These are phyloP conservation scores for Fragum sueziense DNA, from an alignment of 2,888 invertebrate genomes.

Conservation along the genomic window DNA sequence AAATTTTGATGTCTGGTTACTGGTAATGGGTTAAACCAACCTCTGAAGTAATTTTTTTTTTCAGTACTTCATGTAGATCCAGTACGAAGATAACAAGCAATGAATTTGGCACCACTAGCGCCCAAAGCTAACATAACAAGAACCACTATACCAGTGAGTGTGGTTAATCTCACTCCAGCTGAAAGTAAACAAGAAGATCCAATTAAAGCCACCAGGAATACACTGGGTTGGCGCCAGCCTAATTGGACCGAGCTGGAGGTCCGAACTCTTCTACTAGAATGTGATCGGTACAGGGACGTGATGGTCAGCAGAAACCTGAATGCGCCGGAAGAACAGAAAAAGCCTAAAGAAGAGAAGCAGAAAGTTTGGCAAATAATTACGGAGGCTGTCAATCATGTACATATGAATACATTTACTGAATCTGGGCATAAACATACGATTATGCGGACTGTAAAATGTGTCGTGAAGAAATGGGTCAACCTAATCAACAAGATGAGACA, in stretches of 20 bases:
- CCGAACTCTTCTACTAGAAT: conserved; percentile 20
- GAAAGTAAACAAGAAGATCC: neutral
- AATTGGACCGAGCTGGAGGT: conserved; percentile 26
- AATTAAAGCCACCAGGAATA: neutral
- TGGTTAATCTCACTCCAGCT: neutral
- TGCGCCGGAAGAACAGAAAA: neutral
- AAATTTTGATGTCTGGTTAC: no score
- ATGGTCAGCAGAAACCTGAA: conserved; percentile 5
- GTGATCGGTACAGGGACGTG: conserved; percentile 6
- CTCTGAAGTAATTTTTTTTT: no score
- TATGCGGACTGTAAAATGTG: conserved; percentile 26
- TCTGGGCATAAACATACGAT: no score
- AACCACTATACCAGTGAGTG: neutral
- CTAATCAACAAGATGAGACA: conserved; percentile 24
- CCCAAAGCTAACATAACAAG: no score
- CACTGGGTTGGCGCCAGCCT: neutral
- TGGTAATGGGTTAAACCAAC: no score
- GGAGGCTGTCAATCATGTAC: conserved; percentile 2
- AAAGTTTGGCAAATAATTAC: conserved; percentile 19
- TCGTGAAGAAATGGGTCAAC: conserved; percentile 34
- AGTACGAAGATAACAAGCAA: neutral
- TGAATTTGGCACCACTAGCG: neutral
- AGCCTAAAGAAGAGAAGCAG: neutral
- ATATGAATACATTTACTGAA: no score
- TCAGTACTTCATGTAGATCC: no score